A percentile compares a stretch with the other conserved stretches of the same genome.
Conservation (phyloP, 2,113 vertebrate genomes). For the Panthera leo region DNA sequence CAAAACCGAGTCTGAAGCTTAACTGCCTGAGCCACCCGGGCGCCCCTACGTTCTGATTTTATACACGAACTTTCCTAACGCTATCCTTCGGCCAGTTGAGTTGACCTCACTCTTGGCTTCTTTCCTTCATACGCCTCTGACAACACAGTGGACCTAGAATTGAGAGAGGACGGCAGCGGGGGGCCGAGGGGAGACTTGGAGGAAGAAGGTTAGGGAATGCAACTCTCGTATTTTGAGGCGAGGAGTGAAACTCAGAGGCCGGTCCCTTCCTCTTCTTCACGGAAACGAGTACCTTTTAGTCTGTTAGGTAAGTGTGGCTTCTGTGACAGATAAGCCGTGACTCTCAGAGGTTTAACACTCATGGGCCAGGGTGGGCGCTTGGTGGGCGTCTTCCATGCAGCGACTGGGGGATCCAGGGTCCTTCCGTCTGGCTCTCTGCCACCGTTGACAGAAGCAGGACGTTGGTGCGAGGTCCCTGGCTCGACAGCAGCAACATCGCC, state of each 20-base stretch:
- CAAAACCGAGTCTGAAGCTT: too few relatives aligned
- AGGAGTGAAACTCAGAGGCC: neutral
- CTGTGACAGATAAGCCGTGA: neutral
- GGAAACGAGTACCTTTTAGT: neutral
- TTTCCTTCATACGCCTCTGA: neutral
- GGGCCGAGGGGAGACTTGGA: neutral
- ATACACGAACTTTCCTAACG: neutral
- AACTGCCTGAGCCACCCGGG: too few relatives aligned
- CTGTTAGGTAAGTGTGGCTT: neutral
- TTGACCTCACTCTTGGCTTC: neutral
- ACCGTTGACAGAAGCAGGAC: neutral
- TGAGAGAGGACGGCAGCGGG: neutral
- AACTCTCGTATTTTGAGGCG: neutral
- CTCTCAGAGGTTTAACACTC: neutral
- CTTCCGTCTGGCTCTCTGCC: neutral
- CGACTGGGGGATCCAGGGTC: neutral
- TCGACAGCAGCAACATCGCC: too few relatives aligned
- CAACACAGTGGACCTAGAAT: neutral
- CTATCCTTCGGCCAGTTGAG: neutral
- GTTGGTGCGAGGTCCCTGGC: rapidly evolving
- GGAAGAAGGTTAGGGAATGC: neutral
- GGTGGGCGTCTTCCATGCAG: neutral
- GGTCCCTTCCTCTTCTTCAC: neutral
- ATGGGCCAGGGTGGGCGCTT: neutral
- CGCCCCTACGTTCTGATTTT: neutral